A percentile compares a stretch with the other conserved stretches of the same genome.
Conservation (phyloP, 2,888 invertebrate genomes). For the Pristionchus maxplancki region DNA sequence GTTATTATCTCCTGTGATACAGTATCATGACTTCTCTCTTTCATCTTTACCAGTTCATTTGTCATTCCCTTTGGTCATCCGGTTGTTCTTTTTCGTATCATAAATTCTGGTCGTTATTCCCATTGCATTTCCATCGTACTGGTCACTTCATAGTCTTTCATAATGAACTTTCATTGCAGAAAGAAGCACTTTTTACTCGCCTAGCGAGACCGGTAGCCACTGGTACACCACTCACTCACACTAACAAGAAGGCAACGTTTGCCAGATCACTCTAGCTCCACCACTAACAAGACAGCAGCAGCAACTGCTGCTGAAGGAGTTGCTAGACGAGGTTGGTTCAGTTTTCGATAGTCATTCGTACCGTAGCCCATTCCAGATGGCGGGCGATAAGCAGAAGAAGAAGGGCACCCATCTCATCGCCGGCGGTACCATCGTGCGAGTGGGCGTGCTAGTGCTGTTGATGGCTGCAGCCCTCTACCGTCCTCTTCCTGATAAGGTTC, state of each 20-base stretch:
- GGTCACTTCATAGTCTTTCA: no score
- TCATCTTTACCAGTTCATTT: neutral
- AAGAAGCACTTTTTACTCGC: slow-evolving; percentile 44
- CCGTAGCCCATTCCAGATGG: slow-evolving; percentile 25
- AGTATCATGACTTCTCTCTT: neutral
- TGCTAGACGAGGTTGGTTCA: neutral
- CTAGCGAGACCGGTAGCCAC: slow-evolving; percentile 47
- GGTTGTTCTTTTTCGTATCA: neutral
- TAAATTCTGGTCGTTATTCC: neutral
- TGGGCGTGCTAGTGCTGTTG: slow-evolving; percentile 10
- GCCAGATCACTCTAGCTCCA: neutral
- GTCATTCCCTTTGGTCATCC: neutral
- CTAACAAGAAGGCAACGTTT: slow-evolving; percentile 4
- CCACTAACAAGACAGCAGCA: neutral
- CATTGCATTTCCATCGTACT: neutral
- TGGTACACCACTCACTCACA: slow-evolving; percentile 18
- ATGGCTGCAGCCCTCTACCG: slow-evolving; percentile 7
- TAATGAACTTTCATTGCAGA: slow-evolving; percentile 17
- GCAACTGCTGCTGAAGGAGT: neutral
- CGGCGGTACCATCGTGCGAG: slow-evolving; percentile 23
- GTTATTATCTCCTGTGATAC: neutral
- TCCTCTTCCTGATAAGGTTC: slow-evolving; percentile 40
- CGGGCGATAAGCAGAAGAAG: slow-evolving; percentile 12
- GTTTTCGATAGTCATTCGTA: neutral
- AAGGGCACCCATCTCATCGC: neutral